These are phyloP conservation scores for Peromyscus melanophrys DNA, from an alignment of 2,797 vertebrate genomes.

Conservation along the genomic window DNA sequence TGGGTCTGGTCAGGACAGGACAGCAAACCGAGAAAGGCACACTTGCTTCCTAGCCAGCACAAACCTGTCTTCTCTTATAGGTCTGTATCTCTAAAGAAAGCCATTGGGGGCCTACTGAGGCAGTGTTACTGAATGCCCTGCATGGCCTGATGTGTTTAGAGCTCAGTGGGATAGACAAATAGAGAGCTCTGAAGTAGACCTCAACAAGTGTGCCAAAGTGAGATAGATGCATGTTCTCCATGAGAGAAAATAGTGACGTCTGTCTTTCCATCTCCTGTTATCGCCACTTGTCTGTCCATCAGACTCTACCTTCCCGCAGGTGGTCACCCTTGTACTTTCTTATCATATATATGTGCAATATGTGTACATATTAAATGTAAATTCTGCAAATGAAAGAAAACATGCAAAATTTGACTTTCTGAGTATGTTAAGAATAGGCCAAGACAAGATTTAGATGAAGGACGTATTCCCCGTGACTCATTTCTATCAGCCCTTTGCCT, in stretches of 20 bases:
- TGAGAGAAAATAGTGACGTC: not conserved
- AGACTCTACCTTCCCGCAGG: fast-evolving
- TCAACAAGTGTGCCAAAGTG: not conserved
- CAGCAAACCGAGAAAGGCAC: not conserved
- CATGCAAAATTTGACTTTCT: not conserved
- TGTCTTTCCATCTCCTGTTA: not conserved
- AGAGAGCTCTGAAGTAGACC: not conserved
- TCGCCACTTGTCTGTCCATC: too few relatives aligned
- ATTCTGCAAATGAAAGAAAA: not conserved
- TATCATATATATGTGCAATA: not conserved
- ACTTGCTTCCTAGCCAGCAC: not conserved
- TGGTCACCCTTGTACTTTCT: not conserved
- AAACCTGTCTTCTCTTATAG: not conserved
- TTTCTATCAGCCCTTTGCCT: not conserved
- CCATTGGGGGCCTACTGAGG: too few relatives aligned
- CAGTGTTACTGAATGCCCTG: too few relatives aligned
- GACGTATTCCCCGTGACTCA: not conserved
- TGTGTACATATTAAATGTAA: not conserved
- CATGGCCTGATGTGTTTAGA: not conserved
- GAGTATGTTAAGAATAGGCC: not conserved
- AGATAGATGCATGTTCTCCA: not conserved
- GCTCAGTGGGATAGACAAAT: not conserved
- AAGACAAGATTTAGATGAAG: not conserved
- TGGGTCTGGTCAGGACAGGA: not conserved
- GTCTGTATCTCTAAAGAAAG: not conserved